Evolutionary conservation across 2,888 invertebrate species (phyloP), one percentile per base, ranked within the genome.

Genomic region (Brachyptera putata): DNA sequence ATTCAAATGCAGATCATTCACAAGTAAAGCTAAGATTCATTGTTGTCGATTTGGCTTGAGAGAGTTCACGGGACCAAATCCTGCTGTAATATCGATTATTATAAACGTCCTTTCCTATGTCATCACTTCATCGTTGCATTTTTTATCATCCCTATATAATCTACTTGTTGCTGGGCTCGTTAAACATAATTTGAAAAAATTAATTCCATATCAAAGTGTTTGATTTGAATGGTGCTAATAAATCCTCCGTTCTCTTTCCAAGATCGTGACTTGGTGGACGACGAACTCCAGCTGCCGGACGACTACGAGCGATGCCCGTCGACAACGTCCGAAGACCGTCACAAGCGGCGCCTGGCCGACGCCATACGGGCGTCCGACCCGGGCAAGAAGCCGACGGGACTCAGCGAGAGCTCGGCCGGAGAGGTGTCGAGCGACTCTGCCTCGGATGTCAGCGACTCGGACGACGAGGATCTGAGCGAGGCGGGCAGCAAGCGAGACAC

Each of bases 401-500:
- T 64, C 9, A 66, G 65, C 49, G 65, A 66, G 25, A 63, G 63
- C 48, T 60, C 60, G 30, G 59, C 61, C 3, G 63, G 63, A 9
- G 65, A 66, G 22, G 59, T 66, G 2, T 64, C 64, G 55, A 66
- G 55, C 26, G 64, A 64, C 43, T 60, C 61, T 1, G 59, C 61
- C 11, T 64, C 63, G 14, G 62, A 56, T 13, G 64, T 57, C 14
- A 61, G 62, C 26, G 65, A 66, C 43, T 62, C 62, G 41, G 65
- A 66, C 16, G 63, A 61, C 13, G 30, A 30, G 30, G 58, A 22
- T 18, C 34, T 48, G 13, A 34, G 48, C 21, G 34, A 37, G 53
- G 36, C 30, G 4, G 59, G 43, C 7, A 43, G 53, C 39, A 61
- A 61, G 37, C 56, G 57, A 16, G 64, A 63, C 24, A 61, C 48